Conservation (phyloP, 2,113 vertebrate species). For the Corynorhinus townsendii region DNA sequence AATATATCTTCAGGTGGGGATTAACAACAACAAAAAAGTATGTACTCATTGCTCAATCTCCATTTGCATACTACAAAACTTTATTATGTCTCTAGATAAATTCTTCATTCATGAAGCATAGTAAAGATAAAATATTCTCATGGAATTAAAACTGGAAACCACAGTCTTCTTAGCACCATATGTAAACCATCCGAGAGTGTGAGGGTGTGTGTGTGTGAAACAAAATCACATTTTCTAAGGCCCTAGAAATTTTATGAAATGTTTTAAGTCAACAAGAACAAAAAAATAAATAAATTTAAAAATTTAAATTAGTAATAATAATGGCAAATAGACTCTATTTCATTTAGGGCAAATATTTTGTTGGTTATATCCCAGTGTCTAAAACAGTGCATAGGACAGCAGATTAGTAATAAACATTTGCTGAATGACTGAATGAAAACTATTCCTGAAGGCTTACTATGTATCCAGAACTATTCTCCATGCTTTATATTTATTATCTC, state of each 20-base stretch:
- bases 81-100: neutral
- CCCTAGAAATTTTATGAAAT: neutral
- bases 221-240: constrained; percentile 42
- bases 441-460: neutral
- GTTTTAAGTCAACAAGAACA: neutral
- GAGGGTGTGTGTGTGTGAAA: neutral
- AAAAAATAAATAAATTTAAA: neutral
- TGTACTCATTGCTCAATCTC: neutral
- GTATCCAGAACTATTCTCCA: neutral
- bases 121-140: constrained; percentile 27
- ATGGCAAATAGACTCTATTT: neutral
- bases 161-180: neutral
- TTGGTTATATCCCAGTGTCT: neutral
- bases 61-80: neutral
- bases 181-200: neutral
- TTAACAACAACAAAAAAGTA: neutral
- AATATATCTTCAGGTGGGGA: too few species aligned
- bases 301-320: neutral
- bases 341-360: neutral
- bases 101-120: neutral
- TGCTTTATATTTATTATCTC: neutral
- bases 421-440: constrained; percentile 14
- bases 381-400: neutral
- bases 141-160: constrained; percentile 24
- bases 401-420: neutral